A percentile compares a stretch with the other conserved stretches of the same genome.
phyloP scores from a whole-genome alignment of 37 sponge, comb jelly and placozoan genomes.

The Dysidea cf. avara region DNA sequence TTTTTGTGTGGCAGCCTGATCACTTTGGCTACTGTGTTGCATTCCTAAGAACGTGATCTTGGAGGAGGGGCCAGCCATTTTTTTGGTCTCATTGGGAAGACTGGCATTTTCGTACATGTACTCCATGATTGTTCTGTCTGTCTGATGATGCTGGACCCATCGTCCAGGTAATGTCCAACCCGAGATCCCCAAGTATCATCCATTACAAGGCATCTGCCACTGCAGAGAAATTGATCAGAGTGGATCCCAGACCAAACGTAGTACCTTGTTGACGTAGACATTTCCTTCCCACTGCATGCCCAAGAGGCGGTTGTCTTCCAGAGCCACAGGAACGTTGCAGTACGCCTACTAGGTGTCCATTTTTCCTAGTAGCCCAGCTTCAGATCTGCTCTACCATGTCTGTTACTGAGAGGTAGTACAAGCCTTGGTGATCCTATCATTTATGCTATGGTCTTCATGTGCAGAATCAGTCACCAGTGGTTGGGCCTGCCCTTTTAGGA shows the following conservation, averaged over 20 bases:
- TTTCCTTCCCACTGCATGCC: slow-evolving; percentile 35
- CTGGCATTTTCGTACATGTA: no score
- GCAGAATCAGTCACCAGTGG: neutral
- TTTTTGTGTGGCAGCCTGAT: no score
- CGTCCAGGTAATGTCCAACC: slow-evolving; percentile 18
- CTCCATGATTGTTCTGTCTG: no score
- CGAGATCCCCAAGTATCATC: neutral
- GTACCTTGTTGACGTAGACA: slow-evolving; percentile 17
- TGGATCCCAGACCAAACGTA: slow-evolving; percentile 20
- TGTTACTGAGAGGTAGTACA: slow-evolving; percentile 2
- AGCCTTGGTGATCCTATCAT: slow-evolving; percentile 17
- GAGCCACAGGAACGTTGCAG: slow-evolving; percentile 28
- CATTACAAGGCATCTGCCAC: slow-evolving; percentile 24
- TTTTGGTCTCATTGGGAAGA: no score
- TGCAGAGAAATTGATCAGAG: slow-evolving; percentile 17
- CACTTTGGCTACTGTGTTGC: no score
- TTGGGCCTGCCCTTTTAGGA: slow-evolving; percentile 2
- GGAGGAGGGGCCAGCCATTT: no score
- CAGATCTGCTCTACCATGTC: slow-evolving; percentile 11
- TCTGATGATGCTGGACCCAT: neutral
- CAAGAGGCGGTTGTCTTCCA: slow-evolving; percentile 13
- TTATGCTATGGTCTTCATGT: slow-evolving; percentile 14
- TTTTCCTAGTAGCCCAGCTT: slow-evolving; percentile 21
- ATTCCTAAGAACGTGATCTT: no score
- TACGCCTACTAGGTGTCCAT: slow-evolving; percentile 30